Evolutionary conservation across 1,140 invertebrate species (phyloP), one percentile per base, ranked within the genome.

Genomic region (Drosophila tani): DNA sequence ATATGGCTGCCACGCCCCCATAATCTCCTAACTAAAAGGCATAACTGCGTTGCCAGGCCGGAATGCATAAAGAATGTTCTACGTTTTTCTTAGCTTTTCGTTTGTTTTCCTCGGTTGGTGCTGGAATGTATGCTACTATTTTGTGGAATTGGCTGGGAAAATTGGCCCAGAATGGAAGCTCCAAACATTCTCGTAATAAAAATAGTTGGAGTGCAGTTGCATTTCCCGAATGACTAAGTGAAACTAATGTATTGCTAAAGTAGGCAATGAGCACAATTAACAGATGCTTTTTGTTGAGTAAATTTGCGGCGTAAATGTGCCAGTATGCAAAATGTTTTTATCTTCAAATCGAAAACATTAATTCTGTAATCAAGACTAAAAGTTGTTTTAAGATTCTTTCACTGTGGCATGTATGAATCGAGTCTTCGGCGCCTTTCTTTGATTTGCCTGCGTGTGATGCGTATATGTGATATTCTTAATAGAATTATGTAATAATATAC

Each of bases 11-110:
- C 82, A 76, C 71, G 58, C 76, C 81, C 51, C 35, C 53, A 11
- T 17, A 17, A 17, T 59, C 24, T 53, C 21, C 19, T 46, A 46
- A 43, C 49, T 45, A 24, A 51, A 59, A 24, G 45, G 51, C 73
- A 62, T 60, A 62, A 56, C 74, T 77, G 19, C 35, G 75, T 53
- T 69, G 62, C 65, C 53, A 60, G 82, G 56, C 74, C 50, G 67
- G 69, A 73, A 73, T 63, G 74, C 78, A 67, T 68, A 73, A 67
- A 79, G 82, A 62, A 81, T 79, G 78, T 75, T 67, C 24, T 43
- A 43, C 40, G 57, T 40, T 57, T 64, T 74, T 71, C 50, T 40
- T 46, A 19, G 32, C 41, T 64, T 47, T 68, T 50, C 40, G 51
- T 78, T 45, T 38, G 41, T 53, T 73, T 71, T 55, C 43, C 50